Evolutionary conservation across 2,888 invertebrate genomes (phyloP), one percentile per base, ranked within the genome.

Genomic region (Dinocampus coccinellae): DNA sequence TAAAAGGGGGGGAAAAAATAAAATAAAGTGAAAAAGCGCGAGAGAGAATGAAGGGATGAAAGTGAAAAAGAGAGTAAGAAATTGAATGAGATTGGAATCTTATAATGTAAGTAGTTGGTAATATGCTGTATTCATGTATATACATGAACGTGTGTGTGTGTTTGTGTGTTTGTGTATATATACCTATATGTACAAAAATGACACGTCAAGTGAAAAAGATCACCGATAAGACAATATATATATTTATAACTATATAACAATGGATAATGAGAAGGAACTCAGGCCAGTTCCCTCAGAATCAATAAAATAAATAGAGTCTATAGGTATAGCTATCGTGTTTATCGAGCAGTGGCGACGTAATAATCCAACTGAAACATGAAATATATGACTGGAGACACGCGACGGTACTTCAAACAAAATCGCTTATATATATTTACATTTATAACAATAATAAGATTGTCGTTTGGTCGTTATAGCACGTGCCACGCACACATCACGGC

Each of bases 261-360:
- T 16, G 34, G 61, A 24, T 61, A 61, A 68, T 68, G 69, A 69
- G 34, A 62, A 60, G 53, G 24, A 62, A 69, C 61, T 52, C 20
- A 47, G 47, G 60, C 53, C 67, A 62, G 63, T 52, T 62, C 68
- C 63, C 57, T 74, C 53, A 65, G 75, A 79, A 79, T 80, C 79
- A 78, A 80, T 81, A 78, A 76, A 78, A 80, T 75, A 81, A 79
- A 79, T 74, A 77, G 73, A 70, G 69, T 69, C 57, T 61, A 26
- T 67, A 64, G 65, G 70, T 66, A 47, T 71, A 62, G 70, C 69
- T 71, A 39, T 39, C 47, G 57, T 75, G 71, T 76, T 78, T 77
- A 74, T 76, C 76, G 58, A 74, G 53, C 16, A 62, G 68, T 53
- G 62, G 34, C 66, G 60, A 73, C 74, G 70, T 74, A 76, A 76